Conservation (phyloP, 1,140 invertebrate species). For the Diorhabda elongata region DNA sequence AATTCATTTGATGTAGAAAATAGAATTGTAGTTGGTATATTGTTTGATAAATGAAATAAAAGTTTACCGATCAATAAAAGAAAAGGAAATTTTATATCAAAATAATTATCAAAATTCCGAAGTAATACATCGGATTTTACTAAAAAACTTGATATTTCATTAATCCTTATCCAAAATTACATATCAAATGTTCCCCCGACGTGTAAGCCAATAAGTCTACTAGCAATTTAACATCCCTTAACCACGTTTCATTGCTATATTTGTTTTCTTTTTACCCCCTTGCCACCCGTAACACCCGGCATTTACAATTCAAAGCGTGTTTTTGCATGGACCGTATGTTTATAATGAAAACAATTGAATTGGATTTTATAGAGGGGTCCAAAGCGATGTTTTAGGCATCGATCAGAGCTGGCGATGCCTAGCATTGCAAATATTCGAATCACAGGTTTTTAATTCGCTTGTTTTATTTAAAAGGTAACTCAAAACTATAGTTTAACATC, state of each 20-base stretch:
- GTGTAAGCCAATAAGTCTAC: slow-evolving; percentile 2
- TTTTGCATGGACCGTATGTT: slow-evolving; percentile 20
- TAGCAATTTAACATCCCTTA: slow-evolving; percentile 2
- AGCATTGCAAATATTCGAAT: background rate
- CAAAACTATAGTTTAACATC: no score
- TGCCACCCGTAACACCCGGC: slow-evolving; percentile 12
- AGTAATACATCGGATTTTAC: no score
- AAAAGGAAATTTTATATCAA: no score
- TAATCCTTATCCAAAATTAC: no score
- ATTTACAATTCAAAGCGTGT: slow-evolving; percentile 21
- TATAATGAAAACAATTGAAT: slow-evolving; percentile 22
- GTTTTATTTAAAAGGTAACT: no score
- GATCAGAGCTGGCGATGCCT: slow-evolving; percentile 10
- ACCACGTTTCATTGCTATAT: slow-evolving; percentile 6
- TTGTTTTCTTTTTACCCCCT: slow-evolving; percentile 16
- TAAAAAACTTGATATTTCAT: no score
- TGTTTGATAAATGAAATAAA: no score
- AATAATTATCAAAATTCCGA: no score
- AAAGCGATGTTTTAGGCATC: background rate
- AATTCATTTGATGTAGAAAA: no score
- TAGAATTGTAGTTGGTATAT: no score
- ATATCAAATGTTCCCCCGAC: background rate
- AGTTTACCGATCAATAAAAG: no score
- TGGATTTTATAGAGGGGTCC: slow-evolving; percentile 17
- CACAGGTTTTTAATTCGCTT: no score